Evolutionary conservation across 30 jellyfish, hydroid and myxozoan species (phyloP).

Genomic region (Aurelia sp.): DNA sequence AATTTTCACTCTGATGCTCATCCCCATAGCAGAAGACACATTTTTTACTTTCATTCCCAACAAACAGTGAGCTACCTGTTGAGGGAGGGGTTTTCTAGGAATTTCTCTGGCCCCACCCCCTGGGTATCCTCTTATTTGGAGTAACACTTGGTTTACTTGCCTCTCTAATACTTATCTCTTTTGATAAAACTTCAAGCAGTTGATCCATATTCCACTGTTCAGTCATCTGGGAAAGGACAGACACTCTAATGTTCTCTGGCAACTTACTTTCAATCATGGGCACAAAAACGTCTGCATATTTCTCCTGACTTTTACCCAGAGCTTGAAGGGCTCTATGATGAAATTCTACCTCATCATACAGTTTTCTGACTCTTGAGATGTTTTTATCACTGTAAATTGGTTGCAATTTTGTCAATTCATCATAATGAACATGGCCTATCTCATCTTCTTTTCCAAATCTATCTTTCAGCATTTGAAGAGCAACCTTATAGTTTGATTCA

Average conservation of each 20-base stretch:
- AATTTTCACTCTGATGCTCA: slow-evolving; percentile 13
- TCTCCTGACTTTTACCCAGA: not conserved
- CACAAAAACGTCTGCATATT: slow-evolving; percentile 15
- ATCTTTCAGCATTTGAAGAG: not conserved
- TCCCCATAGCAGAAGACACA: slow-evolving; percentile 20
- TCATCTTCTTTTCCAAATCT: slow-evolving; percentile 1
- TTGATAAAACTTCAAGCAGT: not conserved
- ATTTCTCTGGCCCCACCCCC: not conserved
- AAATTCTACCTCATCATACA: not conserved
- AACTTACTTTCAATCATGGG: slow-evolving; percentile 11
- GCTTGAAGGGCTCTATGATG: not conserved
- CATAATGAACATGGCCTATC: slow-evolving; percentile 10
- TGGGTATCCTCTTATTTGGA: too few species aligned
- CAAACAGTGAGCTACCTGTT: slow-evolving; percentile 6
- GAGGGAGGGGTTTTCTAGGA: not conserved
- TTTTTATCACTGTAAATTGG: not conserved
- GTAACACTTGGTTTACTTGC: too few species aligned
- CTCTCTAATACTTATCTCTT: not conserved
- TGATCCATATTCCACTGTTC: not conserved
- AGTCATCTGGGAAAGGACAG: not conserved
- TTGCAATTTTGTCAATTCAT: not conserved
- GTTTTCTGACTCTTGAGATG: slow-evolving; percentile 1
- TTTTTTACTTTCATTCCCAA: not conserved
- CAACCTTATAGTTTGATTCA: not conserved
- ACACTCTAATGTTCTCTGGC: slow-evolving; percentile 9